A percentile compares a stretch with the other conserved stretches of the same genome.
Evolutionary conservation across 2,113 vertebrate genomes (phyloP).

Genomic region (Platycercus adscitus): DNA sequence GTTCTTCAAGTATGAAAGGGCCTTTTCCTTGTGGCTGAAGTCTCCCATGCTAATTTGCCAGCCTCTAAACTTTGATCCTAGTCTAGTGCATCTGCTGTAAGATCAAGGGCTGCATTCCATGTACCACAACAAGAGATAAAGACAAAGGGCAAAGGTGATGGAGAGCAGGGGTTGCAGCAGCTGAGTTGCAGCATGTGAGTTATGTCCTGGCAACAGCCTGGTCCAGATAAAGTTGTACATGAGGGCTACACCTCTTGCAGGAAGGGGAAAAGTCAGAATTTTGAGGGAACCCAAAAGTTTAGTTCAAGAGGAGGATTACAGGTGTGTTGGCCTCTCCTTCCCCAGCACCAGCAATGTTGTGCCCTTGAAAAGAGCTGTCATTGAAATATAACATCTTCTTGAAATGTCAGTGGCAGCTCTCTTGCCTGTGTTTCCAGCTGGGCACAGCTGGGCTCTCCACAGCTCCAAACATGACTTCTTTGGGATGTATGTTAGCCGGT

Average conservation of each 20-base stretch:
- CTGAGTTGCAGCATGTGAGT: neutral
- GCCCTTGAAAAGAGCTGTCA: neutral
- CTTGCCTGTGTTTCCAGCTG: neutral
- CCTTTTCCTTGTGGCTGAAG: neutral
- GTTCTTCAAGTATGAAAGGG: slow-evolving; percentile 6
- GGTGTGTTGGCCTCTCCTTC: neutral
- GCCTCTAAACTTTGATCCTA: neutral
- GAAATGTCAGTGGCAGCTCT: neutral
- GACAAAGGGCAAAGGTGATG: neutral
- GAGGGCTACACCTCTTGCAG: neutral
- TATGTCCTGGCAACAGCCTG: neutral
- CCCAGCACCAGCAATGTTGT: neutral
- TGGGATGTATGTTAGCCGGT: neutral
- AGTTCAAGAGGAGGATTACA: neutral
- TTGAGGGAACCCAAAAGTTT: neutral
- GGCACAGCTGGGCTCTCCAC: neutral
- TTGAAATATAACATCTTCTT: neutral
- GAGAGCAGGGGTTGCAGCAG: neutral
- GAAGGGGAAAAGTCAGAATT: neutral
- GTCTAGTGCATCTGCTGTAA: neutral
- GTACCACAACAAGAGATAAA: neutral
- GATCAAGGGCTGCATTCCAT: neutral
- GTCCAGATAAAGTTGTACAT: neutral
- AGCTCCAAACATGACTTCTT: neutral
- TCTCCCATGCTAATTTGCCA: neutral